Conservation (phyloP, 30 jellyfish, hydroid and myxozoan genomes). For the Nemopilema nomurai region DNA sequence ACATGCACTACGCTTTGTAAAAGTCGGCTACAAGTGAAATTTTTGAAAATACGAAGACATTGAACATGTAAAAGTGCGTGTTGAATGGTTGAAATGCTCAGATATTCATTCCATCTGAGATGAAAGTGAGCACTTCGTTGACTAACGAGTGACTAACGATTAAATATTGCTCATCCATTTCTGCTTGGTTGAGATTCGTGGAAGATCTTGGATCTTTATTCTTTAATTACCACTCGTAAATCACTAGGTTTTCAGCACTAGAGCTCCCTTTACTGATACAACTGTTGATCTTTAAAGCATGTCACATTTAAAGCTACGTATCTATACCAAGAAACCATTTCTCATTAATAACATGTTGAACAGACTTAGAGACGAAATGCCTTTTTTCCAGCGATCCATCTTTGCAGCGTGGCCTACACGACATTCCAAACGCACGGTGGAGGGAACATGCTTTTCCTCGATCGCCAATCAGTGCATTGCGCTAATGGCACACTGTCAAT, state of each 20-base stretch:
- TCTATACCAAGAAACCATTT: too few species aligned
- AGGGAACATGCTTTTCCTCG: slow-evolving; percentile 40
- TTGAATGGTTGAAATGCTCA: background rate
- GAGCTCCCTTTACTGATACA: too few species aligned
- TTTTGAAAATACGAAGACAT: background rate
- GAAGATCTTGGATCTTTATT: too few species aligned
- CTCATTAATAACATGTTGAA: too few species aligned
- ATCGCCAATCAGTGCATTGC: slow-evolving; percentile 28
- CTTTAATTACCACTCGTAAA: too few species aligned
- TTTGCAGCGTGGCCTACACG: slow-evolving; percentile 18
- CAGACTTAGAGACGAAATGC: background rate
- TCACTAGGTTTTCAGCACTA: too few species aligned
- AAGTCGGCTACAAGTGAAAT: background rate
- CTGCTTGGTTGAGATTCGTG: too few species aligned
- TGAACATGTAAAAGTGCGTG: background rate
- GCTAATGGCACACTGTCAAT: background rate
- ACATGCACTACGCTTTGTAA: background rate
- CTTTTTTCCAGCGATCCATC: slow-evolving; percentile 1
- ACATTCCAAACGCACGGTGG: slow-evolving; percentile 18
- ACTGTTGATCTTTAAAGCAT: too few species aligned
- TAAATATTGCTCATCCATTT: too few species aligned
- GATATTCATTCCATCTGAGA: background rate
- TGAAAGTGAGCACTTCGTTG: too few species aligned
- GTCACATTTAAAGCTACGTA: too few species aligned
- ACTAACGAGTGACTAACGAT: too few species aligned